Evolutionary conservation across 2,888 invertebrate genomes (phyloP), one percentile per base, ranked within the genome.

Genomic region (Sarcophaga caerulescens): DNA sequence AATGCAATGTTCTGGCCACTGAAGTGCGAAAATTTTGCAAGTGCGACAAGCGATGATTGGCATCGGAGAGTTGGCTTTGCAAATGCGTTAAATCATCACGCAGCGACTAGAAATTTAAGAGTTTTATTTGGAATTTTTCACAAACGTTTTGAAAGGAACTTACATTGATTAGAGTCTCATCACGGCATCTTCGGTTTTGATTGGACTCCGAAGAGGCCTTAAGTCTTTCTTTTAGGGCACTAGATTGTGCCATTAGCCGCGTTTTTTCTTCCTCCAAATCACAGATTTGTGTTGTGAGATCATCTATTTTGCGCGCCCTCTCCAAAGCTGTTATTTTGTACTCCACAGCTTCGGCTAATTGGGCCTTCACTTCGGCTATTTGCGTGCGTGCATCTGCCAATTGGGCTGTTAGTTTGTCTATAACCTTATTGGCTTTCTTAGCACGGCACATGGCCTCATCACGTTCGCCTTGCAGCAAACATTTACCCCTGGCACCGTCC

Each of bases 241-340:
- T 90, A 1, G 93, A 75, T 84, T 93, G 93, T 1, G 92, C 89
- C 12, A 91, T 74, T 0, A 93, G 86, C 62, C 96, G 95, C 2
- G 96, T 95, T 75, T 97, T 95, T 47, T 97, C 93, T 89, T 96
- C 94, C 90, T 98, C 97, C 63, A 97, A 95, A 91, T 97, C 97
- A 65, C 97, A 96, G 44, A 97, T 93, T 88, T 96, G 95, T 91
- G 96, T 96, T 88, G 97, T 96, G 3, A 97, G 93, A 85, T 97
- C 97, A 90, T 97, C 97, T 77, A 97, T 95, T 93, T 97, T 97
- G 44, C 97, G 94, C 1, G 96, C 97, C 47, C 97, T 94, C 92
- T 98, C 97, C 89, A 97, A 91, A 0, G 97, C 96, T 21, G 97
- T 96, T 89, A 97, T 97, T 97, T 97, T 98, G 91, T 96, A 97